Evolutionary conservation across 2,797 vertebrate genomes (phyloP).

Genomic region (Periophthalmus magnuspinnatus): DNA sequence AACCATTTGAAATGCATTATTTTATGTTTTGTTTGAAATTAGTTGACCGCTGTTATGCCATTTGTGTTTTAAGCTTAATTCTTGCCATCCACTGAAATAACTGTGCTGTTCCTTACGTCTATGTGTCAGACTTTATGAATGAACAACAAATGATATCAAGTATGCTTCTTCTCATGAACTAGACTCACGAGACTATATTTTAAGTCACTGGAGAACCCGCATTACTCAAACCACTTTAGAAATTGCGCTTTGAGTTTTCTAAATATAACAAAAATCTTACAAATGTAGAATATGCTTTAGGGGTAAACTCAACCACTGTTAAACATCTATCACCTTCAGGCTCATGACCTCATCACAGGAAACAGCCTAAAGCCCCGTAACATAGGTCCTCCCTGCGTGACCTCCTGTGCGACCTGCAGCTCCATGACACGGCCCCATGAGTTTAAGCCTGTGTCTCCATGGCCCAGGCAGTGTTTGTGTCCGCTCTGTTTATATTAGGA

Average conservation of each 20-base stretch:
- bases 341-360: constrained; percentile 32
- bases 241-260: background rate
- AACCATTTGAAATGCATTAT: too few relatives aligned
- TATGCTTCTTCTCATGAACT: background rate
- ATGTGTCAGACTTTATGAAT: background rate
- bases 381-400: constrained; percentile 22
- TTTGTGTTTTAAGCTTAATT: too few relatives aligned
- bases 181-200: background rate
- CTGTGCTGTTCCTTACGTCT: too few relatives aligned
- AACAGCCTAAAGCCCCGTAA: constrained; percentile 26
- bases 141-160: background rate
- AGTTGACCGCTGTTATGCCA: too few relatives aligned
- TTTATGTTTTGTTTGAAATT: too few relatives aligned
- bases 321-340: background rate
- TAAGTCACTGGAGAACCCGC: background rate
- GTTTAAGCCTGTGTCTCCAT: background rate
- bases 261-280: background rate
- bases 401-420: constrained; percentile 7
- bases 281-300: background rate
- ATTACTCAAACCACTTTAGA: too few relatives aligned
- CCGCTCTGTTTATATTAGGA: constrained; percentile 50
- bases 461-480: background rate
- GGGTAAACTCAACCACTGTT: background rate
- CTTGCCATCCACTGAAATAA: too few relatives aligned
- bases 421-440: constrained; percentile 12